These are phyloP conservation scores for Drosophila sechellia DNA, from an alignment of 1,140 invertebrate genomes.

Conservation along the genomic window DNA sequence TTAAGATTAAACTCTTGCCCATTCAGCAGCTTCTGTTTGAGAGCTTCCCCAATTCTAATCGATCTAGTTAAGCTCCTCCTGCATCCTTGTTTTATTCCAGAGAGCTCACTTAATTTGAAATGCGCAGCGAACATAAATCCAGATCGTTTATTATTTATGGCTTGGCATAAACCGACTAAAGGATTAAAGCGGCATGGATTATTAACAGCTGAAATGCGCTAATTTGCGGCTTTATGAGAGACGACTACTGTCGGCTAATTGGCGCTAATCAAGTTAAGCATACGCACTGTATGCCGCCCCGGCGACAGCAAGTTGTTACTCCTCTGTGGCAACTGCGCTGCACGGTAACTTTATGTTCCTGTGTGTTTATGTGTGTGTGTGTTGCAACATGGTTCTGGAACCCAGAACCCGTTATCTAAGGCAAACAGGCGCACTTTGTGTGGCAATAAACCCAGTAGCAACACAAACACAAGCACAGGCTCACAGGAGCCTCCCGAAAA, in stretches of 20 bases:
- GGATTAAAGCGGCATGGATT: constrained; percentile 26
- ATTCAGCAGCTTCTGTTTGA: too few relatives aligned
- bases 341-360: constrained; percentile 5
- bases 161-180: constrained; percentile 25
- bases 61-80: neutral
- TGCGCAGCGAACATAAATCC: neutral
- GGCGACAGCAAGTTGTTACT: constrained; percentile 25
- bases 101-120: neutral
- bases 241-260: constrained; percentile 58
- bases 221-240: constrained; percentile 52
- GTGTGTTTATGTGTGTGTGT: too few relatives aligned
- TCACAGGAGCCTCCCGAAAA: constrained; percentile 5
- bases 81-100: neutral
- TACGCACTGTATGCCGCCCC: constrained; percentile 63
- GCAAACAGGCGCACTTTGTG: constrained; percentile 62
- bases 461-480: constrained; percentile 32
- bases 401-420: constrained; percentile 62
- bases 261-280: constrained; percentile 76
- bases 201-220: constrained; percentile 55
- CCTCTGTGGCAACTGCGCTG: neutral
- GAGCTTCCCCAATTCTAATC: neutral
- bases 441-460: constrained; percentile 57
- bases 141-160: constrained; percentile 25
- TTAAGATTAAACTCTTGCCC: too few relatives aligned
- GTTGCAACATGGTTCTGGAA: constrained; percentile 35